Evolutionary conservation across 2,797 vertebrate species (phyloP), one percentile per base, ranked within the genome.

Genomic region (Corythornis leucogaster): DNA sequence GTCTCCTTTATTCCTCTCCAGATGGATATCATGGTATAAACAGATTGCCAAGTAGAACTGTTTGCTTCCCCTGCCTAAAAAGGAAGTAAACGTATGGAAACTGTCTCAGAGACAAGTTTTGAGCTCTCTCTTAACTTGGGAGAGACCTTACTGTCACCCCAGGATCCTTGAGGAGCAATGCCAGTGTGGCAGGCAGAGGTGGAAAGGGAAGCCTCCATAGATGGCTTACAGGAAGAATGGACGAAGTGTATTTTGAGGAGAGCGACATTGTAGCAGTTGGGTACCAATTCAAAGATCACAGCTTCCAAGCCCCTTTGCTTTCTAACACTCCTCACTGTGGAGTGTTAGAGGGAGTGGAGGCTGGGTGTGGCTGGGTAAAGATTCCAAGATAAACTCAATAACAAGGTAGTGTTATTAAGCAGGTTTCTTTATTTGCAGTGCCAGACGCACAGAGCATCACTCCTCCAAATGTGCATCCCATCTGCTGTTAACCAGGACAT

Each of bases 1-100:
- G 19, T 82, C n/a, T 70, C 25, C 38, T 85, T 89, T 70, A 64
- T 77, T 80, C 31, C n/a, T 81, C 58, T 73, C 25, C 80, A 59
- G 59, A 59, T 69, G 76, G 74, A 3, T 86, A 55, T 64, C 43
- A 48, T 6, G 18, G 14, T 79, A 42, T 68, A 50, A 90, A 38
- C 73, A 80, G 77, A 40, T 88, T 51, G 58, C 50, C 40, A 14
- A 61, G 87, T 69, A 80, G 79, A 85, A 74, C 22, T 2, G 0
- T 42, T 85, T 80, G 54, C n/a, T 87, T 80, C 5, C 43, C 30
- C n/a, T 64, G 33, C 30, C 45, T 87, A 54, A 54, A 77, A 73
- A 51, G 30, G 28, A 85, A 76, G 59, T 8, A 18, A 84, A 54
- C 1, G 1, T 51, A 50, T 71, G 35, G 46, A 59, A 86, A 14